phyloP scores from a whole-genome alignment of 2,888 invertebrate species.

The Resseliella maxima region DNA sequence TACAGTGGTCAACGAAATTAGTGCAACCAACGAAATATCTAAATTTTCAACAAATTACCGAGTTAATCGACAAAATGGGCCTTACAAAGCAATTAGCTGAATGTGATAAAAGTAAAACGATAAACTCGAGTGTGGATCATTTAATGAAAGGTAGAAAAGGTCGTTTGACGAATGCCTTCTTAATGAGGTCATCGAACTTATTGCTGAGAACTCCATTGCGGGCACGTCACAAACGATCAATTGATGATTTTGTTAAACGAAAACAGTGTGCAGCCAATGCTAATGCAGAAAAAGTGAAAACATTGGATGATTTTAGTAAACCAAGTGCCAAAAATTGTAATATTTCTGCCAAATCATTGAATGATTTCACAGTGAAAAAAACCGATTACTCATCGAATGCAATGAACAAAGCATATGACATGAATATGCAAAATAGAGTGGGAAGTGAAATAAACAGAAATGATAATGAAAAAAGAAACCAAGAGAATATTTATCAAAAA shows the following conservation, averaged over 20 bases:
- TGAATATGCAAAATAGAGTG: background rate
- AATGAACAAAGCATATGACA: slow-evolving; percentile 15
- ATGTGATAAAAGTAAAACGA: slow-evolving; percentile 4
- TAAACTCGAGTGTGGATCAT: background rate
- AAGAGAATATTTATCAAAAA: slow-evolving; percentile 67
- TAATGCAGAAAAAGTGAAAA: background rate
- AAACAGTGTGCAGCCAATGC: background rate
- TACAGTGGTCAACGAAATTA: background rate
- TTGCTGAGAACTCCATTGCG: background rate
- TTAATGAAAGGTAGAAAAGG: background rate
- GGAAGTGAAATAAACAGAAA: background rate
- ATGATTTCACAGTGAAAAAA: slow-evolving; percentile 12
- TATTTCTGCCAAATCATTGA: background rate
- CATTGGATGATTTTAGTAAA: slow-evolving; percentile 29
- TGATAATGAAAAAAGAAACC: slow-evolving; percentile 58
- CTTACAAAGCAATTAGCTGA: slow-evolving; percentile 5
- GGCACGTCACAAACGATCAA: background rate
- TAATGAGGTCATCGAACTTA: slow-evolving; percentile 32
- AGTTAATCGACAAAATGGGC: slow-evolving; percentile 11
- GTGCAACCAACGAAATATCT: background rate
- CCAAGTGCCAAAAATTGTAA: background rate
- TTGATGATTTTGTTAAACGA: slow-evolving; percentile 1
- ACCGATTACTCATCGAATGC: slow-evolving; percentile 24
- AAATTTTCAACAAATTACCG: background rate
- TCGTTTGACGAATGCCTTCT: background rate